Base-by-base conservation (phyloP, 2,888 invertebrate genomes). In the Cyaniris semiargus region DNA sequence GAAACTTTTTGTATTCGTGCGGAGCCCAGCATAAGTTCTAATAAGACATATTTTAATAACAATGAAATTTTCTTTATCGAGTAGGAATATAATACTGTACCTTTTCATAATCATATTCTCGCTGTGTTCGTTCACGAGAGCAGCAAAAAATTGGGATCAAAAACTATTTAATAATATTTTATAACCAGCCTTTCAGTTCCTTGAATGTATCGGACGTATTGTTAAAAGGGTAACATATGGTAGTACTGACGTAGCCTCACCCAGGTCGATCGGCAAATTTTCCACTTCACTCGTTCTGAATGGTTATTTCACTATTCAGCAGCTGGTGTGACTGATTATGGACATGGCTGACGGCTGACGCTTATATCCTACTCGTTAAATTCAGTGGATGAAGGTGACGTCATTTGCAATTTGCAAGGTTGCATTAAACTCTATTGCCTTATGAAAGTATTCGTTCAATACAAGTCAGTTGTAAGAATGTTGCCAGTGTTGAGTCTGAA, bases 231-330 rank as follows among this genome's bases (percentile, higher is more conserved):
- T 66, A 27, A 66, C 5, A 66, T 66, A 66, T 66, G 66, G 60
- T 23, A 31, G 66, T 31, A 66, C 53, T 74, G 74, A 48, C 48
- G 74, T 27, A 18, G 66, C 66, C 21, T 13, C 6, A 48, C 53
- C 74, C 48, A 10, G 13, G 44, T 15, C 38, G 48, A 74, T 53
- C 48, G 53, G 74, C 21, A 27, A 48, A 74, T 74, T 74, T 74
- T 74, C 74, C 53, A 74, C 53, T 53, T 15, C 23, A 53, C 74
- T 74, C 15, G 74, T 21, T 27, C 48, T 74, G 15, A 74, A 74
- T 74, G 44, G 27, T 48, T 53, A 48, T 74, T 53, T 74, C 23
- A 48, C 74, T 53, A 44, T 53, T 74, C 48, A 48, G 48, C 23
- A 23, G 74, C 44, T 60, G 4, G 38, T 71, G 72, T 13, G 74